Evolutionary conservation across 2,797 vertebrate genomes (phyloP).

Genomic region (Anguilla obscura): DNA sequence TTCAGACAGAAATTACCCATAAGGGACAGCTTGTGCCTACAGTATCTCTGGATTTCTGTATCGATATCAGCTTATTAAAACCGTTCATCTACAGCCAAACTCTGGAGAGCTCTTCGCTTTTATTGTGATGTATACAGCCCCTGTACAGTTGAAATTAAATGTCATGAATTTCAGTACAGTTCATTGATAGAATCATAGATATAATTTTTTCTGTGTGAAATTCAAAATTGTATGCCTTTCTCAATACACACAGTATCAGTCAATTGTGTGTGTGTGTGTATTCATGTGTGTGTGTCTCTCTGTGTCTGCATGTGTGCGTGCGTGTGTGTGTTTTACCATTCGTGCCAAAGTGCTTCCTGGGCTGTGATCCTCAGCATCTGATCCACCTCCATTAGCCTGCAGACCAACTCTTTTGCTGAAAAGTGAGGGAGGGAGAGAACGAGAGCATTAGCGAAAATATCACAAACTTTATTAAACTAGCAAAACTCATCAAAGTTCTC

Average conservation of each 20-base stretch:
- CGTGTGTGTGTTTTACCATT: slow-evolving; percentile 67
- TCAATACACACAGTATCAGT: not conserved
- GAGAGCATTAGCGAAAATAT: not conserved
- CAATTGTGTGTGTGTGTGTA: not conserved
- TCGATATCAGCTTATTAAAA: not conserved
- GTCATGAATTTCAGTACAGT: not conserved
- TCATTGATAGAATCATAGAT: not conserved
- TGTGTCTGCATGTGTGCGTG: not conserved
- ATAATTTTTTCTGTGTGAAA: not conserved
- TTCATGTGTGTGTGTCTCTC: slow-evolving; percentile 14
- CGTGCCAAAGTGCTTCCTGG: slow-evolving; percentile 81
- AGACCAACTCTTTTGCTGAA: slow-evolving; percentile 82
- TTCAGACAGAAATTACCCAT: not conserved
- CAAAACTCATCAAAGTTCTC: slow-evolving; percentile 4
- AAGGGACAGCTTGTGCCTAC: not conserved
- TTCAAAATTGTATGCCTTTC: not conserved
- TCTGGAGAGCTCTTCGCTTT: not conserved
- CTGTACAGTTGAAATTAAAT: not conserved
- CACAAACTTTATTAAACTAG: not conserved
- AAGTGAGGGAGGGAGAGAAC: not conserved
- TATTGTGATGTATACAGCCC: not conserved
- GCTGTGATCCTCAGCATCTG: slow-evolving; percentile 84
- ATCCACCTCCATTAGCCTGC: slow-evolving; percentile 83
- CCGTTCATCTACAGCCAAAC: not conserved
- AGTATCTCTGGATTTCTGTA: not conserved